Percentiles rank a stretch among this genome's conserved stretches.
phyloP scores from a whole-genome alignment of 1,140 invertebrate genomes.

The Pemphigus obesinymphae region DNA sequence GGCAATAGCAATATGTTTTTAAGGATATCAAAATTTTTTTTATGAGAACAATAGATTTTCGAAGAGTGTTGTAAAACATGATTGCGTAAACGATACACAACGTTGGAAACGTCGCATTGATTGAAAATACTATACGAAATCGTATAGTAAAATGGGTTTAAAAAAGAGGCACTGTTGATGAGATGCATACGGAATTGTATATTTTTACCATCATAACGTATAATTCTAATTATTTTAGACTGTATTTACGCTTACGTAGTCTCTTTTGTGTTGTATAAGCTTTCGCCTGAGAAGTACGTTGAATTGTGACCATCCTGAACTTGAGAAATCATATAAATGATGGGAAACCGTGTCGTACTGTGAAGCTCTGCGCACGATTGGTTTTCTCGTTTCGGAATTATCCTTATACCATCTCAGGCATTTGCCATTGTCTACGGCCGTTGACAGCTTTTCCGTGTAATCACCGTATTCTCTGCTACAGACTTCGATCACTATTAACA shows the following conservation, averaged over 20 bases:
- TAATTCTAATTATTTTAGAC: background rate
- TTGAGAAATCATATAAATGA: slow-evolving; percentile 54
- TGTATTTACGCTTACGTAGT: slow-evolving; percentile 59
- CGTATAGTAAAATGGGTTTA: too few species aligned
- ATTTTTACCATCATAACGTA: too few species aligned
- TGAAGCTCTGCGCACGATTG: slow-evolving; percentile 13
- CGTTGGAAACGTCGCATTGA: too few species aligned
- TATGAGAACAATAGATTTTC: too few species aligned
- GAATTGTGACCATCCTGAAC: slow-evolving; percentile 63
- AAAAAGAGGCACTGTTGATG: too few species aligned
- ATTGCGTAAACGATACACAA: too few species aligned
- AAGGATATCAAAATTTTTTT: too few species aligned
- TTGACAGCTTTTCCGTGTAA: slow-evolving; percentile 60
- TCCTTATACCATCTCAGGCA: slow-evolving; percentile 53
- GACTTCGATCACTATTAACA: slow-evolving; percentile 67
- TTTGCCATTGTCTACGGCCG: slow-evolving; percentile 60
- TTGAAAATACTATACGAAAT: too few species aligned
- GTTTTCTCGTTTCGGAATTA: slow-evolving; percentile 41
- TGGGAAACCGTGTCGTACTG: slow-evolving; percentile 42
- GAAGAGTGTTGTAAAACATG: too few species aligned
- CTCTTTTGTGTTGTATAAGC: slow-evolving; percentile 59
- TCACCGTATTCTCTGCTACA: slow-evolving; percentile 68
- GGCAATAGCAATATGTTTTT: too few species aligned
- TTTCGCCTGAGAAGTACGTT: slow-evolving; percentile 61
- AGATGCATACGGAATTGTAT: too few species aligned